Evolutionary conservation across 2,888 invertebrate species (phyloP).

Genomic region (Macrosoma leucophasiata): DNA sequence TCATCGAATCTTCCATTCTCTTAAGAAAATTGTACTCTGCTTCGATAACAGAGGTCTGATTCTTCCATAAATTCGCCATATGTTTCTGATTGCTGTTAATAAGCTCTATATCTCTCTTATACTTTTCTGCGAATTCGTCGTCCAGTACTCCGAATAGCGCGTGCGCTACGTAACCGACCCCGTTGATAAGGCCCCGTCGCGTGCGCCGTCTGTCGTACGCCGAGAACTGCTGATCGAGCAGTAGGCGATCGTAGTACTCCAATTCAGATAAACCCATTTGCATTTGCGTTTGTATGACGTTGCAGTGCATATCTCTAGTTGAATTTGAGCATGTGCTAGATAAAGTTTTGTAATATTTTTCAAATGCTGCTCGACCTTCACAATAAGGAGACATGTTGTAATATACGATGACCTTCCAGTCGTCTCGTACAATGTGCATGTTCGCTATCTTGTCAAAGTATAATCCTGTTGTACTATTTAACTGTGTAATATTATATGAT

Average conservation of each 20-base stretch:
- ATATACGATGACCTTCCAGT: conserved; percentile 6
- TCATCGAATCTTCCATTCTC: neutral
- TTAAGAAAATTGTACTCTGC: neutral
- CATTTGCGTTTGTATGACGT: neutral
- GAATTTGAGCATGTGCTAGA: neutral
- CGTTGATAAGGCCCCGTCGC: conserved; percentile 22
- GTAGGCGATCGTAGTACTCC: neutral
- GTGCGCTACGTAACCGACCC: conserved; percentile 17
- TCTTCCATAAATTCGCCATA: conserved; percentile 15
- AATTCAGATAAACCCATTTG: neutral
- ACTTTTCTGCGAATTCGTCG: conserved; percentile 21
- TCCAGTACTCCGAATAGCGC: conserved; percentile 21
- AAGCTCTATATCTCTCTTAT: conserved; percentile 13
- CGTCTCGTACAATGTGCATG: conserved; percentile 2
- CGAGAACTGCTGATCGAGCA: conserved; percentile 13
- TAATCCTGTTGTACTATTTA: neutral
- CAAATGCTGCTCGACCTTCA: conserved; percentile 1
- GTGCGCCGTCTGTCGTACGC: conserved; percentile 2
- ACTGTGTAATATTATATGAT: neutral
- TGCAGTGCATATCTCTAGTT: neutral
- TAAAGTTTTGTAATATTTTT: neutral
- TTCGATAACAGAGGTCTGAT: conserved; percentile 25
- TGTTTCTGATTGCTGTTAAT: conserved; percentile 15
- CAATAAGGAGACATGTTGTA: conserved; percentile 5
- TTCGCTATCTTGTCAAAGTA: conserved; percentile 4